Conservation (phyloP, 1,140 invertebrate species). For the Drosophila hydei region DNA sequence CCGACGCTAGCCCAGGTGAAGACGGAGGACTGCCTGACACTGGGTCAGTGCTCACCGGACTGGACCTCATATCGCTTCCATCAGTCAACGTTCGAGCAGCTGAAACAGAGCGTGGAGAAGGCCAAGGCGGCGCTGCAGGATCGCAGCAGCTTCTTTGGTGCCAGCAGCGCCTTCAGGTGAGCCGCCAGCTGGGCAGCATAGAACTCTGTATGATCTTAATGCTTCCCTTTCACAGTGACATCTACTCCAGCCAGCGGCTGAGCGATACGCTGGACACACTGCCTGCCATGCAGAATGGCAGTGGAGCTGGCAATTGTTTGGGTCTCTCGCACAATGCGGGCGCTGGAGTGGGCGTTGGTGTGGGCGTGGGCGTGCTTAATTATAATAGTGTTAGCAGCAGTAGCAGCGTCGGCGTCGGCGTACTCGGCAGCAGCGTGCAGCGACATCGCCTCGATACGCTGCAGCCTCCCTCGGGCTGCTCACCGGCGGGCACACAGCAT, state of each 20-base stretch:
- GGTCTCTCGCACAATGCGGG: constrained; percentile 70
- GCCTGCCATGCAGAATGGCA: constrained; percentile 70
- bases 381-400: constrained; percentile 78
- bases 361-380: constrained; percentile 65
- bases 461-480: constrained; percentile 73
- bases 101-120: constrained; percentile 94
- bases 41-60: constrained; percentile 85
- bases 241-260: constrained; percentile 79
- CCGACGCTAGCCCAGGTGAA: constrained; percentile 85
- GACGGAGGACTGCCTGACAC: constrained; percentile 86
- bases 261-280: constrained; percentile 77
- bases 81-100: constrained; percentile 92
- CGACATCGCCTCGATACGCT: constrained; percentile 74
- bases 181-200: background rate
- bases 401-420: constrained; percentile 35
- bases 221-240: constrained; percentile 57
- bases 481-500: constrained; percentile 72
- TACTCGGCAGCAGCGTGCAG: constrained; percentile 59
- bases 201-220: background rate
- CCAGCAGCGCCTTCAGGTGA: constrained; percentile 83
- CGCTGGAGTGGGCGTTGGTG: constrained; percentile 41
- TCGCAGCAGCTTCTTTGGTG: constrained; percentile 81
- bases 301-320: constrained; percentile 67
- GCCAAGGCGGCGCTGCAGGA: constrained; percentile 92
- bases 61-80: constrained; percentile 90